A percentile compares a stretch with the other conserved stretches of the same genome.
Conservation (phyloP, 2,888 invertebrate species). For the Ditylenchus weischeri region DNA sequence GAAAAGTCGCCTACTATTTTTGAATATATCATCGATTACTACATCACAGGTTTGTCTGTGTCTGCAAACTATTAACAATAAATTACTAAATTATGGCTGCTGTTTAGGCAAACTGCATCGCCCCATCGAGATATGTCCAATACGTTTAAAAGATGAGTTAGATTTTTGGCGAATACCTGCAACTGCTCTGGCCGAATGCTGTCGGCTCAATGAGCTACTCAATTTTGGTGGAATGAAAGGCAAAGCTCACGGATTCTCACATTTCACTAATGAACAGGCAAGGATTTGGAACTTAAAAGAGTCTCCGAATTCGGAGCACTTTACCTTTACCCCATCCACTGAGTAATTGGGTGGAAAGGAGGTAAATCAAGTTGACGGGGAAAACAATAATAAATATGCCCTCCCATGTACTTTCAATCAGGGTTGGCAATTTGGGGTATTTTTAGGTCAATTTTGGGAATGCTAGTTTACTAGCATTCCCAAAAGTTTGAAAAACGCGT, state of each 20-base stretch:
- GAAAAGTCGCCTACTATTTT: conserved; percentile 53
- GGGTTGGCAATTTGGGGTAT: no score
- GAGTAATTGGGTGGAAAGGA: no score
- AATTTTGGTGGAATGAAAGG: neutral
- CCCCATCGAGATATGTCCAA: conserved; percentile 56
- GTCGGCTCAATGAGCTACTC: conserved; percentile 31
- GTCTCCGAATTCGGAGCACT: no score
- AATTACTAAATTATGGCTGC: neutral
- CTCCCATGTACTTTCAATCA: no score
- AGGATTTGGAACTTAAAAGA: no score
- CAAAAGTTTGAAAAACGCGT: no score
- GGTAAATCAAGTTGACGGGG: no score
- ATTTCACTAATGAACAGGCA: conserved; percentile 19
- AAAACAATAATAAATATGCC: no score
- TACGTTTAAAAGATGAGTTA: conserved; percentile 50
- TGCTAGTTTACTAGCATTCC: no score
- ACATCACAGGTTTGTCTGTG: conserved; percentile 39
- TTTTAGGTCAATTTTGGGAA: no score
- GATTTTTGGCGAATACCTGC: conserved; percentile 55
- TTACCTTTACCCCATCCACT: no score
- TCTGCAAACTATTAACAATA: neutral
- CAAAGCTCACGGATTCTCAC: neutral
- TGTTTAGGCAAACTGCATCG: conserved; percentile 48
- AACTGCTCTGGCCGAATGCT: conserved; percentile 33
- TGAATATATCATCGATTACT: conserved; percentile 53